Base-by-base conservation (phyloP, 2,888 invertebrate genomes). In the Andrena haemorrhoa region DNA sequence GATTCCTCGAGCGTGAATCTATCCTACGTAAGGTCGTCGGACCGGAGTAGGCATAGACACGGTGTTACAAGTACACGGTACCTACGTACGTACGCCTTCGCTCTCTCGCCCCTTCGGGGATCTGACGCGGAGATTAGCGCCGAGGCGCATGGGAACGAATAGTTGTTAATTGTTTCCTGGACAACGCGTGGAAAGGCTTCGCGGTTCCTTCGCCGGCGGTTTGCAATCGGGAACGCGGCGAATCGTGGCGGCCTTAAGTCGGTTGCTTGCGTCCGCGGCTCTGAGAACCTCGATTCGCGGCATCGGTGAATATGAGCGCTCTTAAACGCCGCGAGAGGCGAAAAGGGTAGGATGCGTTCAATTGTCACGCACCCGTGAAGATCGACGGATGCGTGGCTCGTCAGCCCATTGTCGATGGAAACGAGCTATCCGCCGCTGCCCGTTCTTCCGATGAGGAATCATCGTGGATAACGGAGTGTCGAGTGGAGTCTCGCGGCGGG, bases 131-230 rank as follows among this genome's bases (percentile, higher is more conserved):
- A 58, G 69, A 83, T 83, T 83, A 66, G 8, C 58, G 31, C 47
- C 16, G 4, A 20, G 49, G 29, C 47, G 65, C 70, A 70, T 83
- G 83, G 83, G 84, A 84, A 83, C 73, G 73, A 79, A 75, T 61
- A 53, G 26, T 69, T 73, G 84, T 73, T 83, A 83, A 83, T 83
- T 84, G 75, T 79, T 83, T 83, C 77, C 77, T 69, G 74, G 68
- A 66, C 74, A 72, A 61, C 61, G 35, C 76, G 58, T 20, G 53
- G 72, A 60, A 70, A 53, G 69, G 35, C 49, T n/a, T 29, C 35
- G 68, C 41, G 26, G 65, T 51, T 51, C 33, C 61, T 33, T 61
- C 33, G 33, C n/a, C 60, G 65, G 65, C 35, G 70, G 47, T 49
- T 82, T 69, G 53, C 72, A 63, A 72, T 49, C 56, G 64, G 10